Base-by-base conservation (phyloP, 2,113 vertebrate genomes). In the Cromileptes altivelis region DNA sequence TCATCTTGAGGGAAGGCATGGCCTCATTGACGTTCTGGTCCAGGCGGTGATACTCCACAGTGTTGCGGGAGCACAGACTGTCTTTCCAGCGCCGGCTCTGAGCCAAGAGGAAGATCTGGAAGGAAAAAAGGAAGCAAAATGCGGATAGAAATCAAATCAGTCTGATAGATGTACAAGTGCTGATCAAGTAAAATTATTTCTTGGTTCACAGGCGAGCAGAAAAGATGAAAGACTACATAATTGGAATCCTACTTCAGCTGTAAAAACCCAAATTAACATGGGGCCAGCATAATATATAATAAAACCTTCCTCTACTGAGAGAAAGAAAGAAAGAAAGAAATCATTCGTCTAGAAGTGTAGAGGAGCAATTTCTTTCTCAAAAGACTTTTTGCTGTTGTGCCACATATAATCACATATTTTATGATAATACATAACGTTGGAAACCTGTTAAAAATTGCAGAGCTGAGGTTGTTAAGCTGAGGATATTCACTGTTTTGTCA, bases 1-100 rank as follows among this genome's bases (percentile, higher is more conserved):
- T 98, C 91, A 98, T 98, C 89, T 98, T 99, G 76, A 99, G 95
- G 71, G 98, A 99, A 74, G 98, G 98, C 98, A 99, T 99, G 1
- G 98, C 98, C 71, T 99, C 97, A 0, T 96, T 96, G 65, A 99
- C 96, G 19, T 99, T 99, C 80, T 99, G 98, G 94, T 99, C 97
- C 56, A 99, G 94, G 4, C 98, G 96, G 86, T 95, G 98, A 80
- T 99, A 99, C 70, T 97, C 97, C 70, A 97, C 96, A 1, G 94
- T 96, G 89, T 92, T 90, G 75, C 97, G 97, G 1, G 98, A 98
- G 88, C 98, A 99, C 57, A 99, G 90, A 4, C 96, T 89, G 18
- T 99, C 97, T 81, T 97, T 96, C 98, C 98, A 99, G 37, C 97
- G 96, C 1, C 96, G 96, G 89, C 96, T 98, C 92, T 99, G 97